Evolutionary conservation across 2,888 invertebrate genomes (phyloP).

Genomic region (Tillus elongatus): DNA sequence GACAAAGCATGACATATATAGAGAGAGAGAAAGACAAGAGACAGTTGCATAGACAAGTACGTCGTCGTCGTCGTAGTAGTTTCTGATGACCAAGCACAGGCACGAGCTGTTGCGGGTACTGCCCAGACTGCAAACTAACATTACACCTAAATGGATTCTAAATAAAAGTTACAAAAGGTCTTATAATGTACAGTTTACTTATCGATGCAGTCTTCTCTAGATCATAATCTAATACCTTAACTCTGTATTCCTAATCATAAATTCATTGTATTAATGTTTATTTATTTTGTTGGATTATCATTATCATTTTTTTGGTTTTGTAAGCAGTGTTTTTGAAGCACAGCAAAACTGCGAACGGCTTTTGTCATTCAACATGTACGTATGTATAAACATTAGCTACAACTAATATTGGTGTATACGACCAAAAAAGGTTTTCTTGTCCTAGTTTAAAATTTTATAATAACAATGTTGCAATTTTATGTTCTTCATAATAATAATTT

Average conservation of each 20-base stretch:
- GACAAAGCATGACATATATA: not conserved
- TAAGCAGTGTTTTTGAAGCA: constrained; percentile 37
- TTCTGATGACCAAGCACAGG: no score
- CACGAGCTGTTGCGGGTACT: constrained; percentile 37
- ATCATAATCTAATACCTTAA: constrained; percentile 40
- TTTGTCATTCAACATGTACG: constrained; percentile 33
- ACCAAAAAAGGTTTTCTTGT: constrained; percentile 30
- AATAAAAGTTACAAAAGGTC: constrained; percentile 34
- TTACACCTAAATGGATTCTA: constrained; percentile 34
- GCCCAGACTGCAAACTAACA: constrained; percentile 35
- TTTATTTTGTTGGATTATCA: constrained; percentile 44
- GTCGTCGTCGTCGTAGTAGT: not conserved
- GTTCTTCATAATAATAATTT: not conserved
- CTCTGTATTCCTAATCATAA: constrained; percentile 41
- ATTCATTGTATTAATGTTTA: constrained; percentile 45
- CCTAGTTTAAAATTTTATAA: constrained; percentile 23
- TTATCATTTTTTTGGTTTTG: constrained; percentile 33
- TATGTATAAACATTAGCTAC: constrained; percentile 35
- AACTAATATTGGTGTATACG: constrained; percentile 34
- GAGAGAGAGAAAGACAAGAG: no score
- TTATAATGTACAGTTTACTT: constrained; percentile 38
- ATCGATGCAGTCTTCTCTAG: constrained; percentile 43
- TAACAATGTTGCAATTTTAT: not conserved
- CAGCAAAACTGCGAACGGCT: constrained; percentile 32
- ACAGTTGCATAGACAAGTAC: not conserved